Conservation (phyloP, 2,888 invertebrate species). For the Orchestes rusci region DNA sequence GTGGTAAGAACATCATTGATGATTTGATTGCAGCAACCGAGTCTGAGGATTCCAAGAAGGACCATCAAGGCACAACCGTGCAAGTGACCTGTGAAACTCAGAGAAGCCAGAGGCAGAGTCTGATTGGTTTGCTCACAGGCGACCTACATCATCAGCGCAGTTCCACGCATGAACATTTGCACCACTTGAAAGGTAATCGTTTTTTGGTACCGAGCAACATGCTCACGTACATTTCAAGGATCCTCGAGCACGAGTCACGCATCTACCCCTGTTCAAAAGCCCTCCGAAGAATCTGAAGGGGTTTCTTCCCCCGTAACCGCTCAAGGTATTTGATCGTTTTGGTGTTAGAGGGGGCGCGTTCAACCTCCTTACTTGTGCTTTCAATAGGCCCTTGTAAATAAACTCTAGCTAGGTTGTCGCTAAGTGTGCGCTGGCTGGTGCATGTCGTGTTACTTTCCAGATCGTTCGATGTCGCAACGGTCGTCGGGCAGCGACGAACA, state of each 20-base stretch:
- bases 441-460: conserved; percentile 46
- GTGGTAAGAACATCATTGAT: background rate
- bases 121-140: conserved; percentile 62
- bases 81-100: conserved; percentile 47
- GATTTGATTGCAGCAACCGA: conserved; percentile 25
- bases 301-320: too few relatives aligned
- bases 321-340: conserved; percentile 29
- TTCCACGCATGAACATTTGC: conserved; percentile 28
- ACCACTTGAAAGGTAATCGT: conserved; percentile 36
- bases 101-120: conserved; percentile 53
- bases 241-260: conserved; percentile 39
- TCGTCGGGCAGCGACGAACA: conserved; percentile 52
- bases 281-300: too few relatives aligned
- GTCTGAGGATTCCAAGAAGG: conserved; percentile 38
- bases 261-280: conserved; percentile 40
- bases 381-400: too few relatives aligned
- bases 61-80: conserved; percentile 42
- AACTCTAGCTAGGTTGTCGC: too few relatives aligned
- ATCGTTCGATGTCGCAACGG: conserved; percentile 48
- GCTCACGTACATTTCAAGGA: conserved; percentile 16
- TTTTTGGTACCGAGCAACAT: background rate
- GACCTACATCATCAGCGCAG: conserved; percentile 37
- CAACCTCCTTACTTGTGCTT: too few relatives aligned
- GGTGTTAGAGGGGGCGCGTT: too few relatives aligned
- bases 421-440: conserved; percentile 14